Conservation (phyloP, 1,140 invertebrate genomes). For the Drosophila seguyi region DNA sequence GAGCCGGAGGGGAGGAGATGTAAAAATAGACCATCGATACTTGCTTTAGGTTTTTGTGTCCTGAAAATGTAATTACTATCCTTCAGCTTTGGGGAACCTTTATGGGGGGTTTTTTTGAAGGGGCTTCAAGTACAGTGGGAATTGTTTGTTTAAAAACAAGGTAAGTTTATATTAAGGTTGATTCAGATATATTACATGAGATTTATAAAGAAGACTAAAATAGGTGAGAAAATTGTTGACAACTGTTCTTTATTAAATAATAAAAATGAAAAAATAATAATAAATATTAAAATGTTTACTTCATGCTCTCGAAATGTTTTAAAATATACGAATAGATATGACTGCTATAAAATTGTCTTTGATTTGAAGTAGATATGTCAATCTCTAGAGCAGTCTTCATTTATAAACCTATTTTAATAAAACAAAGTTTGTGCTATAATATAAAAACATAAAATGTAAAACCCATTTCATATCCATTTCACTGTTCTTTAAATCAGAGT, state of each 20-base stretch:
- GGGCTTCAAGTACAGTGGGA: not conserved
- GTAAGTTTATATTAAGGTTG: not conserved
- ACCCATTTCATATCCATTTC: not conserved
- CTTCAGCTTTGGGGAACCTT: not conserved
- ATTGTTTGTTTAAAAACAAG: not conserved
- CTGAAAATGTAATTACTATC: conserved; percentile 16
- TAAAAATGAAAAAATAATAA: too few species aligned
- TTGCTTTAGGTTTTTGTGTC: conserved; percentile 1
- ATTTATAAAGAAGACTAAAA: too few species aligned
- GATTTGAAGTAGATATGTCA: not conserved
- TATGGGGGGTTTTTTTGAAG: not conserved
- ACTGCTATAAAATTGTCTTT: too few species aligned
- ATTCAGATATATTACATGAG: too few species aligned
- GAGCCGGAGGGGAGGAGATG: not conserved
- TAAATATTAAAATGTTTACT: too few species aligned
- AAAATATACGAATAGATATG: too few species aligned
- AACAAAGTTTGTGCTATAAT: not conserved
- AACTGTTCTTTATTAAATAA: not conserved
- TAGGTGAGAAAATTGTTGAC: rapidly evolving
- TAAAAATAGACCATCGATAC: conserved; percentile 28
- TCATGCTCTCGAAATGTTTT: too few species aligned
- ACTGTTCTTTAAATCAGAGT: too few species aligned
- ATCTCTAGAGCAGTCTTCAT: not conserved
- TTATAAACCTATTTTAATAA: not conserved
- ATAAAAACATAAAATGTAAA: not conserved